Evolutionary conservation across 2,888 invertebrate species (phyloP).

Genomic region (Ormyrus nitidulus): DNA sequence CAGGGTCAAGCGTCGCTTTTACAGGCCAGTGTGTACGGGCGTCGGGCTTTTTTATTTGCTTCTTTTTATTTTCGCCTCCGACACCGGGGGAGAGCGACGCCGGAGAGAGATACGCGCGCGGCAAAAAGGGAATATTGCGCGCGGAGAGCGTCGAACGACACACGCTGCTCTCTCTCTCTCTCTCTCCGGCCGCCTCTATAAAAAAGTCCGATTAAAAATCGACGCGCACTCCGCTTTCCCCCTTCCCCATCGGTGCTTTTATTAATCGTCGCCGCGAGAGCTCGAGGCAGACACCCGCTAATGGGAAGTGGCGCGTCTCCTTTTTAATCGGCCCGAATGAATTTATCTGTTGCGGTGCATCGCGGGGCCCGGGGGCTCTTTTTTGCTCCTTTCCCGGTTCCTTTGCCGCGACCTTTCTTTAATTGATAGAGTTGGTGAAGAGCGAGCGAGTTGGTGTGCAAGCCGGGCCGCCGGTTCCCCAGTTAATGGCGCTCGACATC

Average conservation of each 20-base stretch:
- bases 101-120: not conserved
- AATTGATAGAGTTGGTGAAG: not conserved
- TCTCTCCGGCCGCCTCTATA: not conserved
- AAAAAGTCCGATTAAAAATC: conserved; percentile 38
- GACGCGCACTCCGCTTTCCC: conserved; percentile 4
- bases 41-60: no score
- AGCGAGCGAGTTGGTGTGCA: not conserved
- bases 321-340: conserved; percentile 36
- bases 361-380: not conserved
- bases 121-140: conserved; percentile 15
- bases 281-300: conserved; percentile 30
- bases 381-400: no score
- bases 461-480: no score
- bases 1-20: conserved; percentile 41
- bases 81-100: no score
- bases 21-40: not conserved
- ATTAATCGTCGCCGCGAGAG: conserved; percentile 25
- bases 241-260: not conserved
- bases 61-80: no score
- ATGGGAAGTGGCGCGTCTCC: conserved; percentile 47
- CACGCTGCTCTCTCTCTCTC: not conserved
- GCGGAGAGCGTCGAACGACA: conserved; percentile 15
- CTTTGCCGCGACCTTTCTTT: conserved; percentile 23
- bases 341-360: conserved; percentile 38
- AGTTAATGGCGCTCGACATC: not conserved